These are phyloP conservation scores for Sylvia atricapilla DNA, from an alignment of 2,113 vertebrate species.

Conservation along the genomic window DNA sequence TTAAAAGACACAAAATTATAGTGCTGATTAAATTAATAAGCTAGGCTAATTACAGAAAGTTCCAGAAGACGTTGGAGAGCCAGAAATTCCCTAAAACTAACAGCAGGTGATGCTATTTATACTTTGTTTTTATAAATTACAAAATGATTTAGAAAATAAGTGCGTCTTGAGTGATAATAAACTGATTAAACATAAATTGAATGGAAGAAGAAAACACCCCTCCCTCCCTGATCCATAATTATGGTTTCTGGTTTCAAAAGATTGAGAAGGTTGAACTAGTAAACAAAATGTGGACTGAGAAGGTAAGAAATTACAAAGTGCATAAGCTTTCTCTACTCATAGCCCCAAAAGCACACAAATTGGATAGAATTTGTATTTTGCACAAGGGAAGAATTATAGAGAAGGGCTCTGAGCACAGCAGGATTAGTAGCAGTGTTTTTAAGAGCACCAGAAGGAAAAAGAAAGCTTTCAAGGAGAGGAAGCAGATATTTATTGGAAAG, in stretches of 20 bases:
- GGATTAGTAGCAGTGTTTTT: not conserved
- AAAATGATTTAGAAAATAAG: not conserved
- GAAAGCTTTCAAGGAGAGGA: not conserved
- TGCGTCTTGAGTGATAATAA: not conserved
- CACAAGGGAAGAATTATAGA: not conserved
- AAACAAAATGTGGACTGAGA: not conserved
- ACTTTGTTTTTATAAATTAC: not conserved
- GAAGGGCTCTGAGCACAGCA: not conserved
- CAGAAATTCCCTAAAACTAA: conserved; percentile 3
- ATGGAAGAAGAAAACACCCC: not conserved
- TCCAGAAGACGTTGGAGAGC: not conserved
- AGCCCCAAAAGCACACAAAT: not conserved
- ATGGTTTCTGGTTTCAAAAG: not conserved
- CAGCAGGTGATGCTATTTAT: conserved; percentile 22
- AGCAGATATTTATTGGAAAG: not conserved
- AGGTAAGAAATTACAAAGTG: not conserved
- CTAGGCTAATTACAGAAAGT: not conserved
- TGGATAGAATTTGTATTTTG: not conserved
- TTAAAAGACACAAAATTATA: not conserved
- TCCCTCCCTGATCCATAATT: not conserved
- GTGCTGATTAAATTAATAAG: not conserved
- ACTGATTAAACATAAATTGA: not conserved
- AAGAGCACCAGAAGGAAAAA: not conserved
- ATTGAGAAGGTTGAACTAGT: not conserved
- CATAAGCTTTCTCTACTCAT: not conserved